These are phyloP conservation scores for Eudemis profundana DNA, from an alignment of 2,888 invertebrate genomes.

Conservation along the genomic window DNA sequence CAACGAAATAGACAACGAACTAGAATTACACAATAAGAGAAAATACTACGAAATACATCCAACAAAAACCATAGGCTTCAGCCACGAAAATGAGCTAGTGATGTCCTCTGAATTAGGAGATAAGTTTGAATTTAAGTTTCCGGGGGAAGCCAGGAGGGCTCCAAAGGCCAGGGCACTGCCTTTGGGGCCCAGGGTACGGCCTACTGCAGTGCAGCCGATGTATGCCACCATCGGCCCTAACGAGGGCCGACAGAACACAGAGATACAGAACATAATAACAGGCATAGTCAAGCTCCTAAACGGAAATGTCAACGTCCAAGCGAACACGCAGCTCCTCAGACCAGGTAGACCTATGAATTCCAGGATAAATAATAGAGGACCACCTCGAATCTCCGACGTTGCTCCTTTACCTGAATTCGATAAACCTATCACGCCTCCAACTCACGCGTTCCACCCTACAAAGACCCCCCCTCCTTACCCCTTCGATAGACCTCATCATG, in stretches of 20 bases:
- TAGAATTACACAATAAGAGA: slow-evolving; percentile 80
- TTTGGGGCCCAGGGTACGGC: slow-evolving; percentile 88
- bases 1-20: slow-evolving; percentile 86
- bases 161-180: slow-evolving; percentile 88
- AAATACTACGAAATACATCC: slow-evolving; percentile 84
- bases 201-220: slow-evolving; percentile 82
- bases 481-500: slow-evolving; percentile 89
- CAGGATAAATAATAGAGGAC: slow-evolving; percentile 95
- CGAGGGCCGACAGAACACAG: slow-evolving; percentile 80
- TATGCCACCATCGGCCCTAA: slow-evolving; percentile 83
- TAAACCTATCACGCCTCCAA: slow-evolving; percentile 77
- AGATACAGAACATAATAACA: slow-evolving; percentile 95
- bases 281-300: slow-evolving; percentile 95
- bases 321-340: slow-evolving; percentile 88
- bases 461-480: slow-evolving; percentile 89
- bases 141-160: slow-evolving; percentile 92
- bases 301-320: slow-evolving; percentile 94
- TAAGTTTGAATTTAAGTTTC: slow-evolving; percentile 79
- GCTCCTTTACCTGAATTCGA: slow-evolving; percentile 90
- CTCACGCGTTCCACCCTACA: slow-evolving; percentile 75
- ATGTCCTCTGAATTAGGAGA: slow-evolving; percentile 76
- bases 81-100: slow-evolving; percentile 70
- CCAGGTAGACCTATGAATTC: slow-evolving; percentile 89
- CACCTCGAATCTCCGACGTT: slow-evolving; percentile 92
- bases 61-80: slow-evolving; percentile 79